phyloP scores from a whole-genome alignment of 2,113 vertebrate species.

The Sphaerodactylus townsendi region DNA sequence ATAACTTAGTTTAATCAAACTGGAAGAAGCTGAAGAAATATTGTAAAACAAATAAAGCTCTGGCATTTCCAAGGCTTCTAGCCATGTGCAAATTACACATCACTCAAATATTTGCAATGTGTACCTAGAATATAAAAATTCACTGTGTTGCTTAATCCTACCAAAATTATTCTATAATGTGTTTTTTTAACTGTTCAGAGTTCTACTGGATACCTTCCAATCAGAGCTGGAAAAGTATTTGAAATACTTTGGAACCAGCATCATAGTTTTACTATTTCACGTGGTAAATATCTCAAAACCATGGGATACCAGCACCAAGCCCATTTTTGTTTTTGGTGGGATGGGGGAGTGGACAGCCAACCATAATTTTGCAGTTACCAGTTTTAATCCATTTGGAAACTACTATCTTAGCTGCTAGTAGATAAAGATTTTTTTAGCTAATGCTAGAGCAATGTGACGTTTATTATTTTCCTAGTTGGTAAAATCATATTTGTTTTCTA shows the following conservation, averaged over 20 bases:
- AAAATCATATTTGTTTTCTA: background rate
- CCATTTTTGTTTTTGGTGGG: background rate
- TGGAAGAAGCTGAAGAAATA: constrained; percentile 68
- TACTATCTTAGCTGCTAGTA: too few relatives aligned
- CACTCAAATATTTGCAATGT: constrained; percentile 76
- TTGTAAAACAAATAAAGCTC: constrained; percentile 68
- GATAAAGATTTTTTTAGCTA: too few relatives aligned
- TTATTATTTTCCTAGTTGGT: background rate
- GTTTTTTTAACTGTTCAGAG: constrained; percentile 29
- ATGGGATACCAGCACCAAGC: background rate
- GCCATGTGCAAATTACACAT: constrained; percentile 64
- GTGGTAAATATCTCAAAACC: background rate
- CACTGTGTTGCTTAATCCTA: constrained; percentile 52
- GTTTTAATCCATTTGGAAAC: too few relatives aligned
- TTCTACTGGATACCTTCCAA: constrained; percentile 7
- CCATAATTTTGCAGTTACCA: too few relatives aligned
- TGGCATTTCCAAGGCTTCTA: constrained; percentile 64
- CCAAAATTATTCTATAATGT: constrained; percentile 57
- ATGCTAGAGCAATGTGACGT: too few relatives aligned
- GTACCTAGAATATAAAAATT: constrained; percentile 59
- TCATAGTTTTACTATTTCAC: background rate
- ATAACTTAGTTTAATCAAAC: constrained; percentile 43
- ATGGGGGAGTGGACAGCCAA: too few relatives aligned
- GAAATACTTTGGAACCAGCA: background rate
- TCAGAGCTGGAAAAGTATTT: background rate